Conservation (phyloP, 2,888 invertebrate genomes). For the Dicranocentrus wangi region DNA sequence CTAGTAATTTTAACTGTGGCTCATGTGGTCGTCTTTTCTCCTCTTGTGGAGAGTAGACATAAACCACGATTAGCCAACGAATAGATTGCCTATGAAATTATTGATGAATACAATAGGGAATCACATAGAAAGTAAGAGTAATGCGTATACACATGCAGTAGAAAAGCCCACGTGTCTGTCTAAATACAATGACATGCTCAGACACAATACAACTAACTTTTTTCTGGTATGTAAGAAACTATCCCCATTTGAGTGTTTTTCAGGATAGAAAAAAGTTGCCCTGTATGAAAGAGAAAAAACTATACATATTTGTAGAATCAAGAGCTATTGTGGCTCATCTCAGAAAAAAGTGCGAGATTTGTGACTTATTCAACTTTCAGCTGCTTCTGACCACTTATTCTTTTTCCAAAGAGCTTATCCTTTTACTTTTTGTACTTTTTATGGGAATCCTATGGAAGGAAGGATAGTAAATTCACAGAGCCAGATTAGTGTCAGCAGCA, state of each 20-base stretch:
- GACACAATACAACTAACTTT: too few relatives aligned
- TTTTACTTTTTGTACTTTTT: constrained; percentile 48
- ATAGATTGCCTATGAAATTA: constrained; percentile 1
- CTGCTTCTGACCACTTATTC: constrained; percentile 43
- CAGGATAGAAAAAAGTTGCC: too few relatives aligned
- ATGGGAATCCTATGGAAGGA: constrained; percentile 51
- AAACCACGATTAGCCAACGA: background rate
- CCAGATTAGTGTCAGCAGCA: constrained; percentile 61
- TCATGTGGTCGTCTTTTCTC: background rate
- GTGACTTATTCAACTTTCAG: constrained; percentile 38
- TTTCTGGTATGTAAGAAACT: too few relatives aligned
- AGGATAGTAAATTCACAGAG: constrained; percentile 59
- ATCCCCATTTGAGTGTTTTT: too few relatives aligned
- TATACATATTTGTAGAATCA: too few relatives aligned
- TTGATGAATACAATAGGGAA: background rate
- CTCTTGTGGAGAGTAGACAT: background rate
- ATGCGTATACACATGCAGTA: too few relatives aligned
- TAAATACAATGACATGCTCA: too few relatives aligned
- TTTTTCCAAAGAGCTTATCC: background rate
- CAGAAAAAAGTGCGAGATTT: constrained; percentile 47
- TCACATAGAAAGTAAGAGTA: too few relatives aligned
- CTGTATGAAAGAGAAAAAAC: too few relatives aligned
- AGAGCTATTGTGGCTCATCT: background rate
- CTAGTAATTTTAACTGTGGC: background rate
- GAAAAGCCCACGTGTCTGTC: too few relatives aligned